phyloP scores from a whole-genome alignment of 1,140 invertebrate species.

The Drosophila lacertosa region DNA sequence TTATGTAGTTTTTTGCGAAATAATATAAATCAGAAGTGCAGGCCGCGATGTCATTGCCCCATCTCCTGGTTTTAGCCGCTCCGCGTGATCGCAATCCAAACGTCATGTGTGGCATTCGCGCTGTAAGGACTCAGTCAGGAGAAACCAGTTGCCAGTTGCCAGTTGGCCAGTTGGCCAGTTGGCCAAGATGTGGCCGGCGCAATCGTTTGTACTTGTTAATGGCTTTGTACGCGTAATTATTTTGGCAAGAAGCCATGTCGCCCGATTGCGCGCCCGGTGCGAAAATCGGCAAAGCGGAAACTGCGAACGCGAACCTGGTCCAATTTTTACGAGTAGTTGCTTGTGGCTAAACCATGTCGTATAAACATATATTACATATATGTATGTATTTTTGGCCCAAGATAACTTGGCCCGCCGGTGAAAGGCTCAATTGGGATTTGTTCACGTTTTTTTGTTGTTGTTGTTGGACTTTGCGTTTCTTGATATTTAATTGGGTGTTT shows the following conservation, averaged over 20 bases:
- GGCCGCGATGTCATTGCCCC: constrained; percentile 61
- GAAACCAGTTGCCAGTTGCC: constrained; percentile 66
- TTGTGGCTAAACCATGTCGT: constrained; percentile 7
- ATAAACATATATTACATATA: constrained; percentile 18
- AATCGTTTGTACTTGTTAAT: constrained; percentile 83
- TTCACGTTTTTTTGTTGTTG: constrained; percentile 26
- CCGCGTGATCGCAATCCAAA: constrained; percentile 49
- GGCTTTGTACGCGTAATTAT: constrained; percentile 82
- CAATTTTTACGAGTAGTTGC: constrained; percentile 27
- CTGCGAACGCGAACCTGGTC: constrained; percentile 53
- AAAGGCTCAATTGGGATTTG: constrained; percentile 80
- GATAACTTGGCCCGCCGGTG: constrained; percentile 41
- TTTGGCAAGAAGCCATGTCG: constrained; percentile 74
- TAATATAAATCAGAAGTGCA: constrained; percentile 77
- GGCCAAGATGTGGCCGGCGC: constrained; percentile 52
- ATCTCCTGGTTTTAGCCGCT: constrained; percentile 4
- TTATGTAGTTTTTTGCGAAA: constrained; percentile 78
- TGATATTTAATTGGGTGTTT: constrained; percentile 80
- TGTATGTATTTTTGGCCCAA: constrained; percentile 42
- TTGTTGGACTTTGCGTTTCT: constrained; percentile 2
- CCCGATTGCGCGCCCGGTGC: constrained; percentile 18
- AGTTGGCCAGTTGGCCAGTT: constrained; percentile 1
- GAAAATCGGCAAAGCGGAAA: constrained; percentile 63
- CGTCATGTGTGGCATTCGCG: constrained; percentile 77
- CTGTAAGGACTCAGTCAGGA: constrained; percentile 42